Conservation (phyloP, 2,797 vertebrate genomes). For the Pitangus sulphuratus region DNA sequence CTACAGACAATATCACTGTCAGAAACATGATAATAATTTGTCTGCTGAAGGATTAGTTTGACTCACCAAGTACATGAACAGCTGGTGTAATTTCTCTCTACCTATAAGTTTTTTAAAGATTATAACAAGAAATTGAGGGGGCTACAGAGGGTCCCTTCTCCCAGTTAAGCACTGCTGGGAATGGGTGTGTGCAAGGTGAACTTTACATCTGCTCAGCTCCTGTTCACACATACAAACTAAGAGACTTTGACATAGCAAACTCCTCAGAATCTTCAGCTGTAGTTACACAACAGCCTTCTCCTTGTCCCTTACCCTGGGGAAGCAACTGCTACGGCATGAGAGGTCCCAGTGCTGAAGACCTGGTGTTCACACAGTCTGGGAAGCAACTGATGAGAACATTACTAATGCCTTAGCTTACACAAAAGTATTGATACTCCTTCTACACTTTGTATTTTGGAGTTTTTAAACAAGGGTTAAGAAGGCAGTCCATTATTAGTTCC, state of each 20-base stretch:
- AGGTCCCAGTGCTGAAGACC: not conserved
- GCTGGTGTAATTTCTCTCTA: not conserved
- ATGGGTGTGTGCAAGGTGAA: fast-evolving
- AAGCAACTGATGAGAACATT: not conserved
- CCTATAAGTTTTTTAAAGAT: not conserved
- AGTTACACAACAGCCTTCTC: not conserved
- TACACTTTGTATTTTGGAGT: not conserved
- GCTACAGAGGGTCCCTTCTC: not conserved
- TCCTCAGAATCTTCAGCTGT: not conserved
- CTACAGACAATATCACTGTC: fast-evolving
- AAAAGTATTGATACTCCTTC: fast-evolving
- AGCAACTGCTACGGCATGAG: not conserved
- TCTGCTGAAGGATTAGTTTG: not conserved
- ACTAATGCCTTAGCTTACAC: not conserved
- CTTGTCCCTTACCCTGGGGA: no score
- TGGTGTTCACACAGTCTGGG: not conserved
- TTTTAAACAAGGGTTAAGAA: not conserved
- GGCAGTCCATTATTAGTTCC: fast-evolving
- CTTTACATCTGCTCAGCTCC: not conserved
- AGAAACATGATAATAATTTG: not conserved
- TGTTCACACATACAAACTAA: not conserved
- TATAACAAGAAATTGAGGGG: fast-evolving
- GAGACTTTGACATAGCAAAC: fast-evolving
- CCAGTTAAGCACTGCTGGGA: not conserved
- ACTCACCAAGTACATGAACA: not conserved